Conservation (phyloP, 2,113 vertebrate genomes). For the Thermophis baileyi region DNA sequence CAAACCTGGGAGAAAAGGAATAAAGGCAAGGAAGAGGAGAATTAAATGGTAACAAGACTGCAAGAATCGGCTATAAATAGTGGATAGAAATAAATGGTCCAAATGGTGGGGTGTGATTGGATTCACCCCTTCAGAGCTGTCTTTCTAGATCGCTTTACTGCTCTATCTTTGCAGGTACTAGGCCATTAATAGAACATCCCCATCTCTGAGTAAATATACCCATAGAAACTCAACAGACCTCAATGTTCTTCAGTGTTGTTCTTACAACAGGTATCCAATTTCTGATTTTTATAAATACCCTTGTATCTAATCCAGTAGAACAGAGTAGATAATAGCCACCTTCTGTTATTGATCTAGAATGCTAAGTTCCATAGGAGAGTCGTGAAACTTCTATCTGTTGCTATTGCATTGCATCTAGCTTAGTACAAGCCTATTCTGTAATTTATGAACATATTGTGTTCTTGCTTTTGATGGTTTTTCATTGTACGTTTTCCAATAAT, state of each 20-base stretch:
- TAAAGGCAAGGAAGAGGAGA: neutral
- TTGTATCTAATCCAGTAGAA: neutral
- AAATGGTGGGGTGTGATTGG: neutral
- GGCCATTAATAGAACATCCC: neutral
- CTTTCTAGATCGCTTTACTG: neutral
- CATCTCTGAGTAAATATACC: neutral
- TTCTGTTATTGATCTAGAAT: neutral
- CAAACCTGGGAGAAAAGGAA: neutral
- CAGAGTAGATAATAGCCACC: neutral
- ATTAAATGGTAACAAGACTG: neutral
- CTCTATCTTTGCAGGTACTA: neutral
- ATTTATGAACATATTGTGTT: neutral
- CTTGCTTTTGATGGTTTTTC: neutral
- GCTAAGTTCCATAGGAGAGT: neutral
- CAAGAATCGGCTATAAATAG: neutral
- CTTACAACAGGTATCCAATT: neutral
- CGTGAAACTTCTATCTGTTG: neutral
- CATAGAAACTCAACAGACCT: neutral
- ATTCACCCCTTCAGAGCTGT: neutral
- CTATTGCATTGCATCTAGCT: neutral
- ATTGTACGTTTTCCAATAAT: neutral
- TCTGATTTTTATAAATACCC: neutral
- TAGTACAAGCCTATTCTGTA: neutral
- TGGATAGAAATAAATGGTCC: neutral
- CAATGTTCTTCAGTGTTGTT: neutral